Percentiles rank a stretch among this genome's conserved stretches.
Conservation (phyloP, 2,797 vertebrate species). For the Poecilia gillii region DNA sequence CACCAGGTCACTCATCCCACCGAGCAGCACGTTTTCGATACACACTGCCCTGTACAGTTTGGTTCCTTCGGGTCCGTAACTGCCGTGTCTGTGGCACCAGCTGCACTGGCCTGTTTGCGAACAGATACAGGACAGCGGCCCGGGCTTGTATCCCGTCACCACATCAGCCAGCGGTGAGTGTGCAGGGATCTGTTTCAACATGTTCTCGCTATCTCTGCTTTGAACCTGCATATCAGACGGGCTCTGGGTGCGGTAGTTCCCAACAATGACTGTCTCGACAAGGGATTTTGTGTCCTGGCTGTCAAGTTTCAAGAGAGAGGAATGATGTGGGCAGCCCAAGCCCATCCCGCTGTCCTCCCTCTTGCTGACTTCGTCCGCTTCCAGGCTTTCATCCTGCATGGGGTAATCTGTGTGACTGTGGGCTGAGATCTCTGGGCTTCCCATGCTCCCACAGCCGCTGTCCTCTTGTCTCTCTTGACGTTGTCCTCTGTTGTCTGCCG, state of each 20-base stretch:
- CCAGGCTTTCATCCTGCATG: conserved; percentile 39
- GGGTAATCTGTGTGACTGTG: conserved; percentile 55
- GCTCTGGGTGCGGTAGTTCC: conserved; percentile 71
- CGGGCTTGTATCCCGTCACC: conserved; percentile 70
- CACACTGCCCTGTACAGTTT: conserved; percentile 38
- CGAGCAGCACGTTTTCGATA: conserved; percentile 29
- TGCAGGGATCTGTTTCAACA: conserved; percentile 38
- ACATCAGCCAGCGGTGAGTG: conserved; percentile 52
- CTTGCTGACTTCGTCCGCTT: conserved; percentile 2
- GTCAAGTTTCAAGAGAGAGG: conserved; percentile 49
- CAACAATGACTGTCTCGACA: conserved; percentile 24
- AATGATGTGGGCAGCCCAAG: conserved; percentile 52
- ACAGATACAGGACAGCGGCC: conserved; percentile 69
- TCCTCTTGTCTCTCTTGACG: conserved; percentile 65
- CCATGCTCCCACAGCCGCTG: conserved; percentile 81
- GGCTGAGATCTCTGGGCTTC: conserved; percentile 59
- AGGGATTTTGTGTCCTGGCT: conserved; percentile 44
- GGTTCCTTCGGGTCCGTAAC: conserved; percentile 11
- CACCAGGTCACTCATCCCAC: conserved; percentile 18
- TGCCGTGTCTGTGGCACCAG: conserved; percentile 72
- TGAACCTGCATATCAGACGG: conserved; percentile 38
- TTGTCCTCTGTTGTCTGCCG: background rate
- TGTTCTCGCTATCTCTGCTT: conserved; percentile 23
- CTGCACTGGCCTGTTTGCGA: conserved; percentile 71
- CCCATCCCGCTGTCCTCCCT: conserved; percentile 71